A percentile compares a stretch with the other conserved stretches of the same genome.
These are phyloP conservation scores for Drosophila sp. DNA, from an alignment of 1,140 invertebrate genomes.

Conservation along the genomic window DNA sequence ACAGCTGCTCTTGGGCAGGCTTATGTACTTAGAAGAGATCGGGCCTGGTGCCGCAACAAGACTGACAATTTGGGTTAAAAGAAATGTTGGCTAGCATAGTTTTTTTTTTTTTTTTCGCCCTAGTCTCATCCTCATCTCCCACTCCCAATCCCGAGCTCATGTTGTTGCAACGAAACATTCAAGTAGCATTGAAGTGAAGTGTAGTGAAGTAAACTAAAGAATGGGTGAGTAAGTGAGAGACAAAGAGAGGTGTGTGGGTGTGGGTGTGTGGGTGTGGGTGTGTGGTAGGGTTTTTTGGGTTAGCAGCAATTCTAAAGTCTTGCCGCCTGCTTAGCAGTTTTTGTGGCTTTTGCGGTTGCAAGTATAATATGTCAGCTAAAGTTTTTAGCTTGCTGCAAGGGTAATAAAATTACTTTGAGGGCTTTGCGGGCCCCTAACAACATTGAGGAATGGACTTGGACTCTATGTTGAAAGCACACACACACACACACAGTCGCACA, in stretches of 20 bases:
- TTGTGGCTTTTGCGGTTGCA: conserved; percentile 66
- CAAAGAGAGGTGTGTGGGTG: background rate
- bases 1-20: conserved; percentile 64
- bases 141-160: background rate
- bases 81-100: conserved; percentile 33
- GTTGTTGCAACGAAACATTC: conserved; percentile 49
- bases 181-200: conserved; percentile 14
- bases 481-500: background rate
- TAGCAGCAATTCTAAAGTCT: conserved; percentile 31
- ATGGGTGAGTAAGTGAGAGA: background rate
- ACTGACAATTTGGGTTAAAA: conserved; percentile 70
- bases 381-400: conserved; percentile 51
- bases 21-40: conserved; percentile 63
- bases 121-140: background rate
- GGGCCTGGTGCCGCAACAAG: conserved; percentile 38
- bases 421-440: conserved; percentile 33
- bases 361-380: conserved; percentile 74
- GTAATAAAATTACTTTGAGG: conserved; percentile 64
- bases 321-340: conserved; percentile 63
- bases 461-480: conserved; percentile 1
- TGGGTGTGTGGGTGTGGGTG: background rate
- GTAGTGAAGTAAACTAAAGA: background rate
- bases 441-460: conserved; percentile 26
- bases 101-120: background rate
- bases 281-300: background rate